These are phyloP conservation scores for Netelia inedita DNA, from an alignment of 2,888 invertebrate species.

Conservation along the genomic window DNA sequence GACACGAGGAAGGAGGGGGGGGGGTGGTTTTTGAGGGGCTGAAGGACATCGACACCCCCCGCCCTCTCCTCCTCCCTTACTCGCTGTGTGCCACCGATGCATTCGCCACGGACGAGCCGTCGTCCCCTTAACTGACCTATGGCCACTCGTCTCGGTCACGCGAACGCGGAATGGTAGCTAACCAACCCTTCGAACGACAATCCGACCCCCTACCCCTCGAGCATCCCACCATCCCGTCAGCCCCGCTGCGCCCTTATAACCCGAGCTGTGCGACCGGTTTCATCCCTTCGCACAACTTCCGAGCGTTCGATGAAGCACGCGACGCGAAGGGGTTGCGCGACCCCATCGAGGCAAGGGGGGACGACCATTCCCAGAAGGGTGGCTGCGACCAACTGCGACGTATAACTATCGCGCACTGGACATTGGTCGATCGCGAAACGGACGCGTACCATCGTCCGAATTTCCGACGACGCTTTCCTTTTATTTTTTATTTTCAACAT, in stretches of 20 bases:
- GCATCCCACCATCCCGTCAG: slow-evolving; percentile 45
- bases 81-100: slow-evolving; percentile 16
- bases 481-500: slow-evolving; percentile 1
- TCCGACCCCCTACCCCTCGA: slow-evolving; percentile 63
- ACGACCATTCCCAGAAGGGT: slow-evolving; percentile 62
- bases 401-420: neutral
- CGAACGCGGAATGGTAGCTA: slow-evolving; percentile 65
- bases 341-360: slow-evolving; percentile 48
- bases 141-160: slow-evolving; percentile 71
- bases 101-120: slow-evolving; percentile 37
- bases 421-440: slow-evolving; percentile 13
- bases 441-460: neutral
- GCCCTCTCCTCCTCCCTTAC: neutral
- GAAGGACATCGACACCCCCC: slow-evolving; percentile 25
- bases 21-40: slow-evolving; percentile 17
- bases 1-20: slow-evolving; percentile 8
- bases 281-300: slow-evolving; percentile 34
- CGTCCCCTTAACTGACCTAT: slow-evolving; percentile 75
- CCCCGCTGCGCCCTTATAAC: slow-evolving; percentile 40
- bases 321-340: slow-evolving; percentile 68
- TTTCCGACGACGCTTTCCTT: neutral
- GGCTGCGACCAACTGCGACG: slow-evolving; percentile 49
- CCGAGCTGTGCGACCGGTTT: slow-evolving; percentile 30
- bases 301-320: slow-evolving; percentile 26
- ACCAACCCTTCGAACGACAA: slow-evolving; percentile 34